Percentiles rank a stretch among this genome's conserved stretches.
phyloP scores from a whole-genome alignment of 2,888 invertebrate genomes.

The Pelosia muscerda region DNA sequence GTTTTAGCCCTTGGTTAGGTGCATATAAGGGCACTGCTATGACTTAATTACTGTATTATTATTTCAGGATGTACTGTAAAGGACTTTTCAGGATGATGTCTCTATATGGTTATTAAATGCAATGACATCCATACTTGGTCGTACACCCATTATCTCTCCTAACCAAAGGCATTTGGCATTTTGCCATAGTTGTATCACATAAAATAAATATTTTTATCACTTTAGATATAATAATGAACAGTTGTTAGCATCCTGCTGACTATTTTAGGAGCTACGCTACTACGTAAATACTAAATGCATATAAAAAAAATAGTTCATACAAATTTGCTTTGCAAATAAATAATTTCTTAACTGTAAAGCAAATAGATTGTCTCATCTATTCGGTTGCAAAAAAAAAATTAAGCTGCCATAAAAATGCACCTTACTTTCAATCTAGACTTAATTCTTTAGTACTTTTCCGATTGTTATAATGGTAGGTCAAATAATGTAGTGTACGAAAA shows the following conservation, averaged over 20 bases:
- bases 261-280: slow-evolving; percentile 4
- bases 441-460: slow-evolving; percentile 2
- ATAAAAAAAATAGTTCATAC: background rate
- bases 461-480: background rate
- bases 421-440: background rate
- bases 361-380: background rate
- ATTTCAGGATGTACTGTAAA: background rate
- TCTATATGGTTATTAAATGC: background rate
- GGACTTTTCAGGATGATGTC: background rate
- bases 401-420: background rate
- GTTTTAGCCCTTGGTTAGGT: slow-evolving; percentile 50
- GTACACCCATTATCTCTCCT: slow-evolving; percentile 49
- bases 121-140: background rate
- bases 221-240: slow-evolving; percentile 26
- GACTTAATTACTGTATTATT: background rate
- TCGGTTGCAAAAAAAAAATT: too few relatives aligned
- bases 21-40: slow-evolving; percentile 43
- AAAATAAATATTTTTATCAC: slow-evolving; percentile 31
- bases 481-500: background rate
- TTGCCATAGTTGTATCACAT: slow-evolving; percentile 38
- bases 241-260: background rate
- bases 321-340: slow-evolving; percentile 5
- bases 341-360: background rate
- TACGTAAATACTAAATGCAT: background rate
- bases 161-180: slow-evolving; percentile 44